These are phyloP conservation scores for Papilio machaon DNA, from an alignment of 1,140 invertebrate genomes.

Conservation along the genomic window DNA sequence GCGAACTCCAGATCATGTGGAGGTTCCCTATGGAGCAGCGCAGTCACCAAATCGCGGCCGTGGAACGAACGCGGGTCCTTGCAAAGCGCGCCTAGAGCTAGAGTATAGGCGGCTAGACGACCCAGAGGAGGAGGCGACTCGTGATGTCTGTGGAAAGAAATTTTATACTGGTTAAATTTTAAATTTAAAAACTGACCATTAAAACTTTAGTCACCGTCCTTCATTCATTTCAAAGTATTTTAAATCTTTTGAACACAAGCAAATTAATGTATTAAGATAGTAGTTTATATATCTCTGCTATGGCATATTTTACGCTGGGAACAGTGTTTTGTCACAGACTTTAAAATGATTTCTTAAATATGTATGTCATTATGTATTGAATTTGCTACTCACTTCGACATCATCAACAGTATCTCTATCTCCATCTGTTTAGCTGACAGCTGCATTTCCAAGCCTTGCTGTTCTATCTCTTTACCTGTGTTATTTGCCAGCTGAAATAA, in stretches of 20 bases:
- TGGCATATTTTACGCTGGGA: no score
- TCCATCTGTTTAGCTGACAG: constrained; percentile 92
- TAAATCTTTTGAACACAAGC: no score
- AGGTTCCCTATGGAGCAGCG: constrained; percentile 87
- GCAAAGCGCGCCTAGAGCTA: constrained; percentile 89
- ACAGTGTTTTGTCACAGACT: background rate
- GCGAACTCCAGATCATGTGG: constrained; percentile 87
- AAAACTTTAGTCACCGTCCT: background rate
- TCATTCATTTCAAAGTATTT: no score
- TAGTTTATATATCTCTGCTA: no score
- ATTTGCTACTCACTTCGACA: constrained; percentile 85
- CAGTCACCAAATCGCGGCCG: constrained; percentile 89
- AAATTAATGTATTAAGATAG: no score
- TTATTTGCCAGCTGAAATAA: constrained; percentile 77
- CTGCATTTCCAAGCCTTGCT: constrained; percentile 86
- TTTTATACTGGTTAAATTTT: background rate
- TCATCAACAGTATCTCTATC: constrained; percentile 89
- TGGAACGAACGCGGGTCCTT: constrained; percentile 92
- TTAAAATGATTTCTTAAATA: background rate
- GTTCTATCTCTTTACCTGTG: constrained; percentile 81
- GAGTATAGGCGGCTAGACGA: constrained; percentile 87
- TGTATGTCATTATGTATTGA: background rate
- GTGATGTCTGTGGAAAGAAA: constrained; percentile 81
- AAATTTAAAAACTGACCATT: background rate
- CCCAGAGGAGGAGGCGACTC: constrained; percentile 88